phyloP scores from a whole-genome alignment of 2,888 invertebrate genomes.

The Harmothoe impar region DNA sequence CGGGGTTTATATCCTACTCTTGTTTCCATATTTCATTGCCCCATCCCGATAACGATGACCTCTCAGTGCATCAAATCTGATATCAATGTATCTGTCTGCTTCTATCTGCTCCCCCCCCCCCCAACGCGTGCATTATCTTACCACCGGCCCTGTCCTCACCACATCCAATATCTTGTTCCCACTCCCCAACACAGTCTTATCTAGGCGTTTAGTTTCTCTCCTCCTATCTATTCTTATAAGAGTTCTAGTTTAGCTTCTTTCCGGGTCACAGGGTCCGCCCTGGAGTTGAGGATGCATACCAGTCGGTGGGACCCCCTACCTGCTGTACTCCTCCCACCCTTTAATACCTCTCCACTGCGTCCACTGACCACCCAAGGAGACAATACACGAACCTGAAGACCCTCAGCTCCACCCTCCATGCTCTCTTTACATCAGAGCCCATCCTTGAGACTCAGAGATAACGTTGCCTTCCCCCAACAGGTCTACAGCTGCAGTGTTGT shows the following conservation, averaged over 20 bases:
- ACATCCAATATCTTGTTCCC: neutral
- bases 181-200: neutral
- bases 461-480: neutral
- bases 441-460: constrained; percentile 27
- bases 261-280: neutral
- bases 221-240: no score
- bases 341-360: neutral
- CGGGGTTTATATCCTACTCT: no score
- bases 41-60: no score
- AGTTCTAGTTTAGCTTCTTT: neutral
- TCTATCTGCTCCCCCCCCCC: constrained; percentile 48
- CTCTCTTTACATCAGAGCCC: neutral
- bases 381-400: neutral
- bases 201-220: neutral
- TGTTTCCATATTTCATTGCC: no score
- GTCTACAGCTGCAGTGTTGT: neutral
- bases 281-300: neutral
- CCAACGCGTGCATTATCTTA: neutral
- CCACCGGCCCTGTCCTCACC: neutral
- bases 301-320: neutral
- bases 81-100: neutral
- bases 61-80: no score
- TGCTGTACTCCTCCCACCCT: neutral
- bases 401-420: neutral
- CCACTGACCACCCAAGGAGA: constrained; percentile 26